Evolutionary conservation across 1,140 invertebrate species (phyloP).

Genomic region (Cryptotermes secundus): DNA sequence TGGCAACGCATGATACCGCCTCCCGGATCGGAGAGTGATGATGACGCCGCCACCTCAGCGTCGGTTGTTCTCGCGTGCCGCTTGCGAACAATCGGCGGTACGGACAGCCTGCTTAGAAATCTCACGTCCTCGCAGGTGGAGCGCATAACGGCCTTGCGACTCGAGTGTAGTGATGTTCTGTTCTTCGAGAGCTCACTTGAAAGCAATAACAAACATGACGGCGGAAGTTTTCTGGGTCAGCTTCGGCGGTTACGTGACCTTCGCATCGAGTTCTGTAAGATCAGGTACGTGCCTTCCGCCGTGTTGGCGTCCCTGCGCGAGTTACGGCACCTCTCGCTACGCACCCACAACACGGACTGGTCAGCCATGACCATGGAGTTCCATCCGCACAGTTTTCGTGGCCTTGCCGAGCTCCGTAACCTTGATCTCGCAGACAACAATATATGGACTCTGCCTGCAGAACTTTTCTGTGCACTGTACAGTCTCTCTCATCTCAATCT

Average conservation of each 20-base stretch:
- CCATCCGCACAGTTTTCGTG: conserved; percentile 66
- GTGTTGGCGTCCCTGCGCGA: conserved; percentile 66
- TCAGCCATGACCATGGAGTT: conserved; percentile 74
- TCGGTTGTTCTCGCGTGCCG: conserved; percentile 62
- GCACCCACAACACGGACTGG: conserved; percentile 79
- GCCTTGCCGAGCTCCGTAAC: conserved; percentile 64
- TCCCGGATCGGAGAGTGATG: conserved; percentile 24
- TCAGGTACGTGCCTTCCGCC: conserved; percentile 67
- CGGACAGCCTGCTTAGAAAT: conserved; percentile 66
- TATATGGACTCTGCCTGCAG: conserved; percentile 71
- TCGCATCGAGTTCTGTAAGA: conserved; percentile 75
- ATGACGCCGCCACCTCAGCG: conserved; percentile 52
- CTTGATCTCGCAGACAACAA: conserved; percentile 79
- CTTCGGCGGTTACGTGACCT: conserved; percentile 67
- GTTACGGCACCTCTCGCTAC: conserved; percentile 65
- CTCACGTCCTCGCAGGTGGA: conserved; percentile 63
- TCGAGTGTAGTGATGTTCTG: conserved; percentile 77
- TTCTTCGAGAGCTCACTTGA: conserved; percentile 76
- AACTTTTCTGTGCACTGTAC: conserved; percentile 72
- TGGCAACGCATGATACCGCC: conserved; percentile 58
- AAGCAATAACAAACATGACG: conserved; percentile 52
- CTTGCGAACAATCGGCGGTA: conserved; percentile 68
- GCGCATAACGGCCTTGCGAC: conserved; percentile 63
- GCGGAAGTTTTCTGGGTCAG: conserved; percentile 63
- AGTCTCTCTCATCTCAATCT: conserved; percentile 70